Evolutionary conservation across 2,113 vertebrate species (phyloP), one percentile per base, ranked within the genome.

Genomic region (Rhombomys opimus): DNA sequence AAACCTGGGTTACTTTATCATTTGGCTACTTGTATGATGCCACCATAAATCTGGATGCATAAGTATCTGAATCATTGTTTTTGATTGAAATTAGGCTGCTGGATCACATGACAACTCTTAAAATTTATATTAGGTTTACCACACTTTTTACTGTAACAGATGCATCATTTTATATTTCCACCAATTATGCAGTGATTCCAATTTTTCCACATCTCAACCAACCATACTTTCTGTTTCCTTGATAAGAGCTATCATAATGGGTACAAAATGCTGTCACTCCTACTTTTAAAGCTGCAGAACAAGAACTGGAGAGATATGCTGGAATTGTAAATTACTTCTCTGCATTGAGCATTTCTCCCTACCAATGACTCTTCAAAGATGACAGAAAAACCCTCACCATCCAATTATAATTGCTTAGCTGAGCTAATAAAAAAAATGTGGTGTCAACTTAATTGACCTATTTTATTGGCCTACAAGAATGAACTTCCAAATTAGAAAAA

Each of bases 391-490:
- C 80, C 89, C 89, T 97, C 73, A 86, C 92, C 96, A 97, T 70
- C 70, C 94, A 84, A 87, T 97, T 95, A 85, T 91, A 97, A 90
- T 96, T 98, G 95, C 89, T 95, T 97, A 94, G 95, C 76, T 90
- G 52, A 78, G 27, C 96, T 97, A 95, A 97, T 95, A 88, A 97
- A 78, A 84, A 94, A 70, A 78, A 91, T 77, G 92, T 78, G 59
- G 76, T 96, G 46, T 97, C 82, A 97, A 88, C 94, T 65, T 97
- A 97, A 95, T 91, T 96, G 80, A 96, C 95, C 91, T 85, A 57
- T 96, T 97, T 98, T 96, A 76, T 96, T 98, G 92, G 91, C 94
- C 80, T 98, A 90, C 78, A 94, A 85, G 85, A 96, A 96, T 97
- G 13, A 0, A 0, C 65, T 97, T 98, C 97, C 46, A 97, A 95